Conservation (phyloP, 2,888 invertebrate species). For the Cerastis rubricosa region DNA sequence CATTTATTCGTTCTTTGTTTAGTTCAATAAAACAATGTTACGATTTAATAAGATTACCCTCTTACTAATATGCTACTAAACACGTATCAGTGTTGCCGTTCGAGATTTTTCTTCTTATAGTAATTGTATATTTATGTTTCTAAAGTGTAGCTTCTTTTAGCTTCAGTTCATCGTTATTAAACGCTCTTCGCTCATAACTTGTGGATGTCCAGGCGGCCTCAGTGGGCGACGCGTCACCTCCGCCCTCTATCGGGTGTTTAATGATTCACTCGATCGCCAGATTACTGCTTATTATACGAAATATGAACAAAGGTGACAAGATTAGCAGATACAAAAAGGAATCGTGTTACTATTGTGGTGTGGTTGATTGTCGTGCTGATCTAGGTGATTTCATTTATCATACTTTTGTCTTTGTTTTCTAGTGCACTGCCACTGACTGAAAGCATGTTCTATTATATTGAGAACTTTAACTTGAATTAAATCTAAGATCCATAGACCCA, state of each 20-base stretch:
- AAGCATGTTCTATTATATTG: too few relatives aligned
- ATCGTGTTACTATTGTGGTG: conserved; percentile 44
- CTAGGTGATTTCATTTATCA: neutral
- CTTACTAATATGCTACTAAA: too few relatives aligned
- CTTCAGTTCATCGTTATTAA: neutral
- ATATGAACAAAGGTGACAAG: conserved; percentile 60
- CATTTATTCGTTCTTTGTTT: neutral
- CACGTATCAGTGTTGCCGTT: too few relatives aligned
- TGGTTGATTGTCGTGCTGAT: conserved; percentile 12
- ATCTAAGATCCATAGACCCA: too few relatives aligned
- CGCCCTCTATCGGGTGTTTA: conserved; percentile 78
- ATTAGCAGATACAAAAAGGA: conserved; percentile 47
- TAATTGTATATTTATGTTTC: neutral
- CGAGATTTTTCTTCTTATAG: too few relatives aligned
- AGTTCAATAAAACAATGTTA: neutral
- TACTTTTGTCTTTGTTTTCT: neutral
- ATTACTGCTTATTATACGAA: conserved; percentile 62
- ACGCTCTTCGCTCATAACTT: conserved; percentile 28
- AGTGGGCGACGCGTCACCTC: conserved; percentile 78
- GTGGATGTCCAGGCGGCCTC: conserved; percentile 31
- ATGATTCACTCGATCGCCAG: conserved; percentile 78
- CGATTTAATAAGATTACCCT: neutral
- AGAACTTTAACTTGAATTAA: too few relatives aligned
- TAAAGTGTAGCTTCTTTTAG: too few relatives aligned
- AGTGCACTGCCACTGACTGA: too few relatives aligned